Conservation (phyloP, 2,797 vertebrate genomes). For the Poecile montanus region DNA sequence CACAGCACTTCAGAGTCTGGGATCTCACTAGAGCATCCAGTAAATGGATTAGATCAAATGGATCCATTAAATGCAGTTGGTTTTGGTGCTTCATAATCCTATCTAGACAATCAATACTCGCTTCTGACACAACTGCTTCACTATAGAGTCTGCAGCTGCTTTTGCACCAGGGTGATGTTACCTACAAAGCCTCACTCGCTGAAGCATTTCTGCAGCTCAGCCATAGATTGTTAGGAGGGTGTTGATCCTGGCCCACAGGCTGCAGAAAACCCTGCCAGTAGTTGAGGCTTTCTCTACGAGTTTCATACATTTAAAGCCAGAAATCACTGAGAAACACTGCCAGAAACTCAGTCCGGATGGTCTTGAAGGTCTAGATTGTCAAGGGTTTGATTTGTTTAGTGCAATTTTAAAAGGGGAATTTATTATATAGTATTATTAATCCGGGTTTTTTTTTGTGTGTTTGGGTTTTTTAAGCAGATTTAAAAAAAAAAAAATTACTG, state of each 20-base stretch:
- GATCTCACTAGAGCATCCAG: not conserved
- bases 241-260: not conserved
- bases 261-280: not conserved
- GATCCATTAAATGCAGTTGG: not conserved
- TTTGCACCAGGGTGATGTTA: not conserved
- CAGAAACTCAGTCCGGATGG: not conserved
- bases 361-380: not conserved
- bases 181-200: not conserved
- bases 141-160: not conserved
- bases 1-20: not conserved
- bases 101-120: not conserved
- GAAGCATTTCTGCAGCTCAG: not conserved
- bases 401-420: not conserved
- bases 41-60: not conserved
- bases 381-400: not conserved
- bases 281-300: not conserved
- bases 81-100: not conserved
- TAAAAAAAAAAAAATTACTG: not conserved
- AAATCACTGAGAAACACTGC: not conserved
- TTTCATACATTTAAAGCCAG: not conserved
- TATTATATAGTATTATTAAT: not conserved
- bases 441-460: rapidly evolving
- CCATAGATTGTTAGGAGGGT: not conserved
- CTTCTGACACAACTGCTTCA: not conserved
- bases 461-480: rapidly evolving